Base-by-base conservation (phyloP, 2,888 invertebrate genomes). In the Hololepta plana region DNA sequence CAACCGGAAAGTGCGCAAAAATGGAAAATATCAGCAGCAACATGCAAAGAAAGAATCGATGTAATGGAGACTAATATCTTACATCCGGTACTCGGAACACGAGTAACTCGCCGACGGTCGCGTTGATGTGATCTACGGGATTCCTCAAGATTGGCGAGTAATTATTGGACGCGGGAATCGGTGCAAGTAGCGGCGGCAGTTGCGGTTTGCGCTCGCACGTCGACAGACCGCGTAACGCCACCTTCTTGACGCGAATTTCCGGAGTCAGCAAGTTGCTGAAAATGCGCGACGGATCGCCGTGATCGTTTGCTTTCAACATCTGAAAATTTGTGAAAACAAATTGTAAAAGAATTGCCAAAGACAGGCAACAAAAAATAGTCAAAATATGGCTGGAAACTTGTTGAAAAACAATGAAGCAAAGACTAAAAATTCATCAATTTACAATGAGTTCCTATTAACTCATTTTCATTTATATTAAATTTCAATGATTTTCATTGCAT, bases 61-160 rank as follows among this genome's bases (percentile, higher is more conserved):
- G n/a, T n/a, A n/a, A n/a, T n/a, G n/a, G n/a, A n/a, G n/a, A n/a
- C n/a, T n/a, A n/a, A n/a, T n/a, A n/a, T n/a, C 60, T 57, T 48
- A 75, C 76, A 49, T 73, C 69, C 6, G 84, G 84, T 35, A 90
- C 84, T 52, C 69, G 72, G 46, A 68, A 82, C 3, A 81, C 65
- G 17, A 85, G 66, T 39, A 90, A 59, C 42, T 79, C 74, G 12
- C 90, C 90, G 9, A 75, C 74, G 3, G 73, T 74, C 21, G 84
- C 84, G 33, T 77, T 74, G 29, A 90, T 65, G 32, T 72, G 71
- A 57, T 85, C 82, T 13, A 91, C 77, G 44, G 79, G 81, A 57
- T 85, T 88, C 33, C 84, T 61, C 3, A 82, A 65, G 41, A 75
- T 63, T 3, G 90, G 87, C 29, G 75, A 67, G 44, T 65, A 70